phyloP scores from a whole-genome alignment of 2,888 invertebrate genomes.

The Caenorhabditis japonica region DNA sequence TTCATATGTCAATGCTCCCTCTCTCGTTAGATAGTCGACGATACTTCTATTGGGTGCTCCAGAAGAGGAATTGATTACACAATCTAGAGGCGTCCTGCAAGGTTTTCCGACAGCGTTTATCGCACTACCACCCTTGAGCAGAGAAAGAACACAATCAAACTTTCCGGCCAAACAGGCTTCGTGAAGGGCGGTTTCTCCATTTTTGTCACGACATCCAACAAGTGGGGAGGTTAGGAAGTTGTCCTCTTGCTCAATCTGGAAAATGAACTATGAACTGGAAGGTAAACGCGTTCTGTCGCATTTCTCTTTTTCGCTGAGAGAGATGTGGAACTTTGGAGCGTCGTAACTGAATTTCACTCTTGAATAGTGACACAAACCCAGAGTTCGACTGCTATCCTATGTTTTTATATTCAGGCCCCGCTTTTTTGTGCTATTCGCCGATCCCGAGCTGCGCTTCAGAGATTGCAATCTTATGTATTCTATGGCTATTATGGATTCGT shows the following conservation, averaged over 20 bases:
- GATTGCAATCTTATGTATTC: too few relatives aligned
- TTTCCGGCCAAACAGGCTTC: constrained; percentile 52
- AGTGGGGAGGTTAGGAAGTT: constrained; percentile 51
- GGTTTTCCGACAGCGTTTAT: constrained; percentile 60
- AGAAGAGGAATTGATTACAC: constrained; percentile 31
- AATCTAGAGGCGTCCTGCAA: constrained; percentile 63
- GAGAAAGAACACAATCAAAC: constrained; percentile 56
- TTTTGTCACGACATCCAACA: constrained; percentile 58
- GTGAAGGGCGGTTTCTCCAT: constrained; percentile 66
- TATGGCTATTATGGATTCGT: too few relatives aligned
- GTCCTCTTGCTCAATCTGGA: constrained; percentile 65
- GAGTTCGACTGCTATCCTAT: too few relatives aligned
- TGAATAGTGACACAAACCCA: too few relatives aligned
- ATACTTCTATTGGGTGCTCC: constrained; percentile 19
- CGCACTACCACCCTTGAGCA: constrained; percentile 58
- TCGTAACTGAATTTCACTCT: too few relatives aligned
- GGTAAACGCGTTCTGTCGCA: background rate
- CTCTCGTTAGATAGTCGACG: constrained; percentile 35
- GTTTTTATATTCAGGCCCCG: too few relatives aligned
- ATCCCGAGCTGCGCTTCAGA: too few relatives aligned
- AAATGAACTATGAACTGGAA: too few relatives aligned
- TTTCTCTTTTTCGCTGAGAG: background rate
- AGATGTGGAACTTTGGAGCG: background rate
- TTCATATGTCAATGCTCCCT: constrained; percentile 40
- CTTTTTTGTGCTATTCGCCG: too few relatives aligned